phyloP scores from a whole-genome alignment of 2,888 invertebrate genomes.

The Tillus elongatus region DNA sequence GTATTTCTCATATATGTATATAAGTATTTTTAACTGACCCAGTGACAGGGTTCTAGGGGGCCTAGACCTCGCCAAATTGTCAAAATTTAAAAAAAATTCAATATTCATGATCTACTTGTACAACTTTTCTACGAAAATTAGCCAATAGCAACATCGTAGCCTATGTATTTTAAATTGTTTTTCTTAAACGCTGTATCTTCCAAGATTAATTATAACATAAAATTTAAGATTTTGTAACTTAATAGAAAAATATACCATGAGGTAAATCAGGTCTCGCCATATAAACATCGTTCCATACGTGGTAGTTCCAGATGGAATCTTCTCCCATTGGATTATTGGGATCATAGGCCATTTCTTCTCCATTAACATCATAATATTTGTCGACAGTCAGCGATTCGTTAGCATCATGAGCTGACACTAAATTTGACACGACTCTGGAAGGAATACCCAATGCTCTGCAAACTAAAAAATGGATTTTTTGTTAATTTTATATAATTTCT shows the following conservation, averaged over 20 bases:
- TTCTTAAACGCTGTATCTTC: background rate
- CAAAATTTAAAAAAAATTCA: too few relatives aligned
- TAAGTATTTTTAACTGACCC: too few relatives aligned
- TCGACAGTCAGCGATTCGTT: slow-evolving; percentile 72
- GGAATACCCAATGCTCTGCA: slow-evolving; percentile 75
- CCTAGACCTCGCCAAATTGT: too few relatives aligned
- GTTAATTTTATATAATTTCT: slow-evolving; percentile 9
- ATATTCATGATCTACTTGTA: too few relatives aligned
- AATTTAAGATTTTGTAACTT: too few relatives aligned
- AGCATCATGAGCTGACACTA: slow-evolving; percentile 78
- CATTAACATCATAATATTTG: slow-evolving; percentile 58
- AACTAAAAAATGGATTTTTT: slow-evolving; percentile 51
- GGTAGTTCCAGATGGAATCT: slow-evolving; percentile 82
- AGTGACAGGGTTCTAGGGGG: too few relatives aligned
- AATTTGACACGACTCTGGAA: slow-evolving; percentile 70
- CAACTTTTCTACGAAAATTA: too few relatives aligned
- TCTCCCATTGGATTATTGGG: slow-evolving; percentile 57
- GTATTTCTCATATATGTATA: too few relatives aligned
- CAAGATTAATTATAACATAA: too few relatives aligned
- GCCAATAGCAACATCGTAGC: too few relatives aligned
- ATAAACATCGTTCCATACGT: slow-evolving; percentile 85
- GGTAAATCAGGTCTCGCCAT: slow-evolving; percentile 73
- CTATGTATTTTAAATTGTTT: too few relatives aligned
- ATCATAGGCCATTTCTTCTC: slow-evolving; percentile 57
- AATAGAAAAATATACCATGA: slow-evolving; percentile 40